These are phyloP conservation scores for Trichopria drosophilae DNA, from an alignment of 2,888 invertebrate species.

Conservation along the genomic window DNA sequence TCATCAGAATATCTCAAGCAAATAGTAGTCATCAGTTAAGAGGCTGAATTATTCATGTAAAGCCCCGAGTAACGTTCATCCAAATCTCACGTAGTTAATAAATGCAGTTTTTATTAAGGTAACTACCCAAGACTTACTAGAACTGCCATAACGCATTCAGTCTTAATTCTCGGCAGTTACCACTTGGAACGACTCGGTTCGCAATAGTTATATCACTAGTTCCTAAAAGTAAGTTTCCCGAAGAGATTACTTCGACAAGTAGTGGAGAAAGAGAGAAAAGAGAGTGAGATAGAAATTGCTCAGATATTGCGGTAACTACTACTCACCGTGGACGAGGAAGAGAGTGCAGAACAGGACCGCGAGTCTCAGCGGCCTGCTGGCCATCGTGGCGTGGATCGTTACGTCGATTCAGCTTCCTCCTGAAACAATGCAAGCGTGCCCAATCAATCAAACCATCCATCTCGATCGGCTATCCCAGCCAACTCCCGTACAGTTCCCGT, in stretches of 20 bases:
- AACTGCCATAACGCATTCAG: no score
- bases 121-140: no score
- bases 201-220: not conserved
- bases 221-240: not conserved
- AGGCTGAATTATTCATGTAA: no score
- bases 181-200: no score
- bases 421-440: slow-evolving; percentile 56
- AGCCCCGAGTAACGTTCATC: no score
- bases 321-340: slow-evolving; percentile 55
- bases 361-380: slow-evolving; percentile 52
- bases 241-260: slow-evolving; percentile 11
- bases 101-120: no score
- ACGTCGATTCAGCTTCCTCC: slow-evolving; percentile 59
- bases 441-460: slow-evolving; percentile 56
- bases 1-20: no score
- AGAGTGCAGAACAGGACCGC: slow-evolving; percentile 54
- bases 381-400: slow-evolving; percentile 49
- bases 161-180: no score
- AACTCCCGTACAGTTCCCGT: slow-evolving; percentile 38
- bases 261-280: not conserved
- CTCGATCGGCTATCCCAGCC: slow-evolving; percentile 43
- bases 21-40: no score
- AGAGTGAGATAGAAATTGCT: slow-evolving; percentile 7
- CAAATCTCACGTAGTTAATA: no score
- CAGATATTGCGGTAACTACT: slow-evolving; percentile 26